Evolutionary conservation across 2,888 invertebrate species (phyloP).

Genomic region (Hetaerina titia): DNA sequence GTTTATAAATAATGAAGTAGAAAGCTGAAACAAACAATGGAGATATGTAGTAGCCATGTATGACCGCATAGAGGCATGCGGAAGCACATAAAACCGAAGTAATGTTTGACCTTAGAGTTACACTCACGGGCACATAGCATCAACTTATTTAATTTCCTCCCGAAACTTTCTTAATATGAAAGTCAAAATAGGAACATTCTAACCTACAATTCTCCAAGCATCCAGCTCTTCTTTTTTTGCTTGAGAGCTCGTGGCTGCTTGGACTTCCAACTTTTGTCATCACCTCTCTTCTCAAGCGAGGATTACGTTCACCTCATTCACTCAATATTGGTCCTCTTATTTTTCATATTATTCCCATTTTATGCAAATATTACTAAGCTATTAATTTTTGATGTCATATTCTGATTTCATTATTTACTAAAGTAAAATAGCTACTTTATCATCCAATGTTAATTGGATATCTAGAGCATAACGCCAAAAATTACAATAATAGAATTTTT

Average conservation of each 20-base stretch:
- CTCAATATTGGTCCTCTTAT: not conserved
- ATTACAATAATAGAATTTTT: too few relatives aligned
- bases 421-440: too few relatives aligned
- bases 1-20: not conserved
- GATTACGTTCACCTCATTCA: not conserved
- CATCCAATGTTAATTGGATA: too few relatives aligned
- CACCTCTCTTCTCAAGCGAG: not conserved
- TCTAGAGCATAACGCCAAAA: too few relatives aligned
- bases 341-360: too few relatives aligned
- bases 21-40: not conserved
- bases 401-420: too few relatives aligned
- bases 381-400: too few relatives aligned
- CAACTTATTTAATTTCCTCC: conserved; percentile 20
- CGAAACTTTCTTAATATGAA: conserved; percentile 30
- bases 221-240: not conserved
- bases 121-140: not conserved
- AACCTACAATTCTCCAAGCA: not conserved
- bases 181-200: conserved; percentile 22
- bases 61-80: not conserved
- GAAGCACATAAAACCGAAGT: not conserved
- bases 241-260: not conserved
- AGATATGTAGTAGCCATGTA: not conserved
- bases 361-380: too few relatives aligned
- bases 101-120: not conserved
- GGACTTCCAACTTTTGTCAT: not conserved